Percentiles rank a stretch among this genome's conserved stretches.
Evolutionary conservation across 23 tunicate genomes (phyloP).

Genomic region (Ciona savignyi): DNA sequence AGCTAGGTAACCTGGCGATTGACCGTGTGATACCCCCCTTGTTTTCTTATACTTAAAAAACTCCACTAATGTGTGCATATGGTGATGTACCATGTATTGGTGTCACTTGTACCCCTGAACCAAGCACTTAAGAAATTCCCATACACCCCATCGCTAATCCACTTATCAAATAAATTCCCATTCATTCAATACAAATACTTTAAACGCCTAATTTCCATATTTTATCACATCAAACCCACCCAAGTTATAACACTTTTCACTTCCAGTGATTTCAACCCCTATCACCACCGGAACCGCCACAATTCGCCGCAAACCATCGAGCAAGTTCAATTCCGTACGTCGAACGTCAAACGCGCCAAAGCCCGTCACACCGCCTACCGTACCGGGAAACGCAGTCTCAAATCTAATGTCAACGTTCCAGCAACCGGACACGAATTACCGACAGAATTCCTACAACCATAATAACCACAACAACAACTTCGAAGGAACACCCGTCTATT

Average conservation of each 20-base stretch:
- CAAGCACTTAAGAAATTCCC: too few relatives aligned
- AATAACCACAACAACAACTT: background rate
- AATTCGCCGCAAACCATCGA: conserved; percentile 56
- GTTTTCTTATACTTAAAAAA: too few relatives aligned
- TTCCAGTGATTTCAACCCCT: conserved; percentile 16
- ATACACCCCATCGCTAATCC: too few relatives aligned
- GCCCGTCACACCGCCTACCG: conserved; percentile 54
- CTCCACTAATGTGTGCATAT: too few relatives aligned
- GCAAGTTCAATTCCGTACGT: conserved; percentile 44
- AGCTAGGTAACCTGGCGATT: too few relatives aligned
- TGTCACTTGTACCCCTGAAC: too few relatives aligned
- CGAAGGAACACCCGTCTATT: background rate
- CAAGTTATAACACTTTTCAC: background rate
- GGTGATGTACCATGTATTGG: too few relatives aligned
- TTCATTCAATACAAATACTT: background rate
- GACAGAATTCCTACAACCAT: background rate
- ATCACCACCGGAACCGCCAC: conserved; percentile 46
- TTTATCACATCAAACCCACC: too few relatives aligned
- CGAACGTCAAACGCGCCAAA: conserved; percentile 42
- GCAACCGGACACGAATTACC: background rate
- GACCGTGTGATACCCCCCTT: too few relatives aligned
- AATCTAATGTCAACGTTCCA: conserved; percentile 17
- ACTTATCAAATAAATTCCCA: too few relatives aligned
- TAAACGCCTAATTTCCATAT: too few relatives aligned
- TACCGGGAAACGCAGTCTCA: conserved; percentile 28